A percentile compares a stretch with the other conserved stretches of the same genome.
These are phyloP conservation scores for Adoxophyes honmai DNA, from an alignment of 1,140 invertebrate species.

Conservation along the genomic window DNA sequence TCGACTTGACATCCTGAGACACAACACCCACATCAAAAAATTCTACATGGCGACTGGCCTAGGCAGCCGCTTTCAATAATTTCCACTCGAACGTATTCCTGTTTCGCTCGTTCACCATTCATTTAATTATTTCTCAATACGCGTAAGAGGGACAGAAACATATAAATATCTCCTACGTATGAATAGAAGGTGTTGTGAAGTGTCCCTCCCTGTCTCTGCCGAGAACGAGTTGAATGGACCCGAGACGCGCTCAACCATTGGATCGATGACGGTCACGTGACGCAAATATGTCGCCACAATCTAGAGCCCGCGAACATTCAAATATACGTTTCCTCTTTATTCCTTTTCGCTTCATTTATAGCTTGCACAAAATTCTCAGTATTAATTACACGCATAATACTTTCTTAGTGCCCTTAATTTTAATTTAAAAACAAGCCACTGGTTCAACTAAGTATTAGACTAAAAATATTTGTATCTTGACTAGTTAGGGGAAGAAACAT, in stretches of 20 bases:
- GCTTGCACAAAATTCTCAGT: neutral
- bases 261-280: conserved; percentile 76
- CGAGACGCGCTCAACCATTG: conserved; percentile 76
- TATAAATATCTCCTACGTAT: conserved; percentile 74
- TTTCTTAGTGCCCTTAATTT: too few relatives aligned
- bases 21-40: conserved; percentile 78
- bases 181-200: conserved; percentile 75
- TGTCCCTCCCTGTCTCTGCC: conserved; percentile 68
- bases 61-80: conserved; percentile 68
- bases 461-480: too few relatives aligned
- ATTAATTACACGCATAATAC: too few relatives aligned
- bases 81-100: conserved; percentile 73
- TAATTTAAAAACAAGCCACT: too few relatives aligned
- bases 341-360: neutral
- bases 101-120: conserved; percentile 75
- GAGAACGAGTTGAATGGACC: conserved; percentile 77
- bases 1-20: conserved; percentile 76
- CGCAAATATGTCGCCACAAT: conserved; percentile 54
- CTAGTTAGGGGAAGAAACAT: too few relatives aligned
- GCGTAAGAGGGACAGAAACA: conserved; percentile 60
- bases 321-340: conserved; percentile 22
- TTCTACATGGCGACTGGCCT: conserved; percentile 74
- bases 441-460: too few relatives aligned
- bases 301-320: conserved; percentile 44
- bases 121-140: conserved; percentile 74